phyloP scores from a whole-genome alignment of 2,113 vertebrate species.

The Oostethus manadensis region DNA sequence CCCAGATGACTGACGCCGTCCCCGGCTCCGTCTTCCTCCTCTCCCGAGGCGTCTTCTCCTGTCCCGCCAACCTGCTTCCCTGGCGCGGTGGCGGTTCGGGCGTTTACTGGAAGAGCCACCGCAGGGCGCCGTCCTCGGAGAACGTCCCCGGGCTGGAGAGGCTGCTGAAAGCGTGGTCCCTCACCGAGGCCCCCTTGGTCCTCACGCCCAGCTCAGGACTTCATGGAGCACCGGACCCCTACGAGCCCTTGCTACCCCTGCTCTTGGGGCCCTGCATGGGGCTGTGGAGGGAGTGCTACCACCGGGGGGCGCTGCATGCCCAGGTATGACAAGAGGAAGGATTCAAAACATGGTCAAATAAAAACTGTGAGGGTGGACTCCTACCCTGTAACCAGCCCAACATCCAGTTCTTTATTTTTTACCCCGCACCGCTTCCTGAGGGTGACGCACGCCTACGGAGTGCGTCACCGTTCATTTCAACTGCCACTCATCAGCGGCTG shows the following conservation, averaged over 20 bases:
- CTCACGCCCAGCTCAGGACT: conserved; percentile 12
- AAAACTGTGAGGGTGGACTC: too few relatives aligned
- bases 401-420: too few relatives aligned
- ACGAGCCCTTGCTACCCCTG: conserved; percentile 77
- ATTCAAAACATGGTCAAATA: too few relatives aligned
- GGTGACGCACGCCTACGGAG: not conserved
- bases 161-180: conserved; percentile 56
- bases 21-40: conserved; percentile 72
- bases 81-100: conserved; percentile 74
- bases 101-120: conserved; percentile 68
- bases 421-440: too few relatives aligned
- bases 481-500: not conserved
- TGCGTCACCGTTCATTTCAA: not conserved
- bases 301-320: conserved; percentile 79
- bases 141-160: conserved; percentile 73
- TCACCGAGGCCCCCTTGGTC: conserved; percentile 37
- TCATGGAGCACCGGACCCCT: conserved; percentile 51
- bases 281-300: conserved; percentile 88
- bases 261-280: conserved; percentile 77
- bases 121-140: conserved; percentile 72
- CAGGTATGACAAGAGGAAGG: conserved; percentile 69
- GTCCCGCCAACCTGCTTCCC: conserved; percentile 78
- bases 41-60: conserved; percentile 75
- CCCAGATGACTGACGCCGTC: conserved; percentile 44
- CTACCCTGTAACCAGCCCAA: too few relatives aligned